These are phyloP conservation scores for Limanda limanda DNA, from an alignment of 2,113 vertebrate species.

Conservation along the genomic window DNA sequence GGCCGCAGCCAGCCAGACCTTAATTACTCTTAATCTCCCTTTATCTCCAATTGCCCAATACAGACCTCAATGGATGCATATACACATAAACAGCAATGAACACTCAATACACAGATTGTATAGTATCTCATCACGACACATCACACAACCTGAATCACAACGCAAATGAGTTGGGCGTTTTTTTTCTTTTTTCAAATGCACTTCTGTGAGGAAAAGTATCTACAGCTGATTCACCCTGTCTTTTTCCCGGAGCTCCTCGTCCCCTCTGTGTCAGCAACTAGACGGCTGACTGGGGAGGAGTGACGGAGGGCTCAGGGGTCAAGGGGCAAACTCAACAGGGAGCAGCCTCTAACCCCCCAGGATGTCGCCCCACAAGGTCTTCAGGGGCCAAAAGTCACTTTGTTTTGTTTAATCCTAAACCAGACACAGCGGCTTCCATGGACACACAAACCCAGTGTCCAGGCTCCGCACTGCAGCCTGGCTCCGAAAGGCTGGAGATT, in stretches of 20 bases:
- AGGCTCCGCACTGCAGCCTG: not conserved
- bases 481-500: not conserved
- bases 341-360: slow-evolving; percentile 54
- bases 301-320: slow-evolving; percentile 74
- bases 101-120: slow-evolving; percentile 51
- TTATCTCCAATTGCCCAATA: slow-evolving; percentile 67
- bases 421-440: slow-evolving; percentile 61
- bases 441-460: slow-evolving; percentile 22
- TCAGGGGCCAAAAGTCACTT: slow-evolving; percentile 67
- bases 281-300: slow-evolving; percentile 61
- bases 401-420: slow-evolving; percentile 65
- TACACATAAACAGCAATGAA: slow-evolving; percentile 51
- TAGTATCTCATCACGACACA: slow-evolving; percentile 26
- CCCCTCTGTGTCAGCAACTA: slow-evolving; percentile 35
- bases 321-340: slow-evolving; percentile 74
- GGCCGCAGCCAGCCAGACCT: slow-evolving; percentile 38
- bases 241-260: slow-evolving; percentile 34
- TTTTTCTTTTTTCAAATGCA: slow-evolving; percentile 12
- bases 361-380: slow-evolving; percentile 50
- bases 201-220: slow-evolving; percentile 10
- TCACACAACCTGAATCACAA: slow-evolving; percentile 4
- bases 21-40: slow-evolving; percentile 71
- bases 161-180: slow-evolving; percentile 9
- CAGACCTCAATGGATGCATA: slow-evolving; percentile 48
- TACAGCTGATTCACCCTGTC: slow-evolving; percentile 5